phyloP scores from a whole-genome alignment of 2,888 invertebrate genomes.

The Timema cristinae region DNA sequence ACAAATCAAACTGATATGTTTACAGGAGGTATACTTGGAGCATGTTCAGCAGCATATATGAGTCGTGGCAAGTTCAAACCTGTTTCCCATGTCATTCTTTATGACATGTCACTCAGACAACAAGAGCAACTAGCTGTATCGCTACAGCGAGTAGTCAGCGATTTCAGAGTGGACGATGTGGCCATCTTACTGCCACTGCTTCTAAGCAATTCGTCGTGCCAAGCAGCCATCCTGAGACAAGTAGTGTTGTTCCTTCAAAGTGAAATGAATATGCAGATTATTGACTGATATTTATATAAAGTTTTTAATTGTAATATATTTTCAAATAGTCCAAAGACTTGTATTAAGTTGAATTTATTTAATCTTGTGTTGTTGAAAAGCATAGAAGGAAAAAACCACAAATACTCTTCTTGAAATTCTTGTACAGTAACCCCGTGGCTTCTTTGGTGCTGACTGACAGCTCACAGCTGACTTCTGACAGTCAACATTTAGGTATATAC shows the following conservation, averaged over 20 bases:
- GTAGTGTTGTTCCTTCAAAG: conserved; percentile 15
- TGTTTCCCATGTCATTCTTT: conserved; percentile 18
- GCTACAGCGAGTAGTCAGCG: not conserved
- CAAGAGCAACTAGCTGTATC: conserved; percentile 19
- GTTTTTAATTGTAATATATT: no score
- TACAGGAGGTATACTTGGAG: conserved; percentile 23
- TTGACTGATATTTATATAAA: not conserved
- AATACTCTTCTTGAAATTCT: no score
- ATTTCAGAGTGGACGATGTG: conserved; percentile 19
- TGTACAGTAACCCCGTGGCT: no score
- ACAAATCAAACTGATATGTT: not conserved
- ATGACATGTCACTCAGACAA: conserved; percentile 19
- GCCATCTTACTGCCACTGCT: conserved; percentile 21
- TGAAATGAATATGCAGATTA: conserved; percentile 20
- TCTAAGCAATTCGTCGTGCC: conserved; percentile 2
- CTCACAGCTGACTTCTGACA: no score
- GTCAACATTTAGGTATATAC: no score
- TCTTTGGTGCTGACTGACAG: no score
- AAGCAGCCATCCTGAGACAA: conserved; percentile 14
- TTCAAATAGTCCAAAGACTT: no score
- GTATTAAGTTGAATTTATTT: no score
- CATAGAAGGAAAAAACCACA: no score
- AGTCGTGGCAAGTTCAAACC: conserved; percentile 20
- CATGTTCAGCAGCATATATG: conserved; percentile 15
- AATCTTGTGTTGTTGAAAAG: no score